Percentiles rank a stretch among this genome's conserved stretches.
Evolutionary conservation across 2,888 invertebrate species (phyloP).

Genomic region (Macaria liturata): DNA sequence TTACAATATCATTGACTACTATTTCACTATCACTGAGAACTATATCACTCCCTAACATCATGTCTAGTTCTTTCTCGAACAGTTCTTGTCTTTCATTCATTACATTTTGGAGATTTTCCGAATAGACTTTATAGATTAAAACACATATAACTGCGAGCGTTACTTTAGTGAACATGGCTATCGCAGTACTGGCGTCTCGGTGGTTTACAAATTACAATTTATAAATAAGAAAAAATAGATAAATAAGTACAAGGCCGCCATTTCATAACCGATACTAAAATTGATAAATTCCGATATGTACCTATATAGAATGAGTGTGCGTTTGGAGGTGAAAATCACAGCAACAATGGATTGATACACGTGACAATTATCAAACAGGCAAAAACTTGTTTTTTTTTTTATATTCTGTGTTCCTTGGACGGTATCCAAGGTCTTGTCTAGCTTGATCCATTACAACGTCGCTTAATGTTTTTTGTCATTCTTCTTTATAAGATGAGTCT

Average conservation of each 20-base stretch:
- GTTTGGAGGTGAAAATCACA: conserved; percentile 16
- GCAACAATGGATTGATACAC: background rate
- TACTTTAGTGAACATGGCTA: conserved; percentile 44
- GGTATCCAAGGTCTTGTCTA: too few species aligned
- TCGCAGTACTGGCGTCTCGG: conserved; percentile 13
- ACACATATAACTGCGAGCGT: conserved; percentile 32
- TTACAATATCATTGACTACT: conserved; percentile 82
- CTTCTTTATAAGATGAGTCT: too few species aligned
- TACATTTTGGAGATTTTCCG: conserved; percentile 34
- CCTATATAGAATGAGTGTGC: conserved; percentile 2
- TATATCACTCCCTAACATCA: conserved; percentile 80
- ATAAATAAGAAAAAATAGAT: conserved; percentile 19
- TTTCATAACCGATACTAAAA: conserved; percentile 34
- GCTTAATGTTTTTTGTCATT: too few species aligned
- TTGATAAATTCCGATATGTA: conserved; percentile 17
- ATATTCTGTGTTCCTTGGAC: too few species aligned
- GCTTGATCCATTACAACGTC: too few species aligned
- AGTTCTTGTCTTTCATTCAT: conserved; percentile 65
- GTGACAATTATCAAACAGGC: too few species aligned
- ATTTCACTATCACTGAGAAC: conserved; percentile 76
- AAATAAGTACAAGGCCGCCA: conserved; percentile 38
- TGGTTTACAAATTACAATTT: conserved; percentile 11
- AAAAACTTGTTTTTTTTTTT: too few species aligned
- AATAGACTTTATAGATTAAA: conserved; percentile 20
- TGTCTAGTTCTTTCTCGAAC: conserved; percentile 70